These are phyloP conservation scores for Scrobipalpa costella DNA, from an alignment of 2,888 invertebrate genomes.

Conservation along the genomic window DNA sequence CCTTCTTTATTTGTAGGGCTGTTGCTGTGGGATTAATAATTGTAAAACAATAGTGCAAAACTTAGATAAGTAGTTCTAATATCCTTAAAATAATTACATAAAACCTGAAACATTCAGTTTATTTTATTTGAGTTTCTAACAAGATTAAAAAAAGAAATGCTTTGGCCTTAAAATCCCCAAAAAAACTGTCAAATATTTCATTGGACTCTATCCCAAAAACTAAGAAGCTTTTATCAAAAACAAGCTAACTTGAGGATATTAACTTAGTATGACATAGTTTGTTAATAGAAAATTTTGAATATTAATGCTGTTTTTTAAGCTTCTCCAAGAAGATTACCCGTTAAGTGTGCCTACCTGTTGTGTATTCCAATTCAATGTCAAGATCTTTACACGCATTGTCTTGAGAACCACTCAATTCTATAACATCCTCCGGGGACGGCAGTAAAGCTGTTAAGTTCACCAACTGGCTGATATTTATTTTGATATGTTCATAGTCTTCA, in stretches of 20 bases:
- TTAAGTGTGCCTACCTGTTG: background rate
- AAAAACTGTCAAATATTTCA: too few relatives aligned
- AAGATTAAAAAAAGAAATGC: too few relatives aligned
- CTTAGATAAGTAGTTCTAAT: background rate
- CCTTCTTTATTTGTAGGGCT: conserved; percentile 11
- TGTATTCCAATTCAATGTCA: background rate
- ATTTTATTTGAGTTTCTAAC: too few relatives aligned
- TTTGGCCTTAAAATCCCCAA: too few relatives aligned
- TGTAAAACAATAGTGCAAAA: background rate
- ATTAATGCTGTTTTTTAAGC: too few relatives aligned
- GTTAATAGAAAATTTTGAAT: too few relatives aligned
- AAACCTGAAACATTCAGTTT: too few relatives aligned
- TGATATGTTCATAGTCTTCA: background rate
- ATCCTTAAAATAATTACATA: too few relatives aligned
- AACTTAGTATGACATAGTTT: too few relatives aligned
- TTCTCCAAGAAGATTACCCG: background rate
- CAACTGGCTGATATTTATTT: background rate
- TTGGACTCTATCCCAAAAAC: too few relatives aligned
- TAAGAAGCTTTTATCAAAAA: too few relatives aligned
- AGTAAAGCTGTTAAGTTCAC: conserved; percentile 4
- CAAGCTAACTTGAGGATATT: too few relatives aligned
- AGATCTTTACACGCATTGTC: background rate
- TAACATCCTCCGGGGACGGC: conserved; percentile 1
- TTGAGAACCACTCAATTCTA: background rate
- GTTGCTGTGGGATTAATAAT: background rate